Evolutionary conservation across 2,113 vertebrate genomes (phyloP), one percentile per base, ranked within the genome.

Genomic region (Pogonocichla stellata): DNA sequence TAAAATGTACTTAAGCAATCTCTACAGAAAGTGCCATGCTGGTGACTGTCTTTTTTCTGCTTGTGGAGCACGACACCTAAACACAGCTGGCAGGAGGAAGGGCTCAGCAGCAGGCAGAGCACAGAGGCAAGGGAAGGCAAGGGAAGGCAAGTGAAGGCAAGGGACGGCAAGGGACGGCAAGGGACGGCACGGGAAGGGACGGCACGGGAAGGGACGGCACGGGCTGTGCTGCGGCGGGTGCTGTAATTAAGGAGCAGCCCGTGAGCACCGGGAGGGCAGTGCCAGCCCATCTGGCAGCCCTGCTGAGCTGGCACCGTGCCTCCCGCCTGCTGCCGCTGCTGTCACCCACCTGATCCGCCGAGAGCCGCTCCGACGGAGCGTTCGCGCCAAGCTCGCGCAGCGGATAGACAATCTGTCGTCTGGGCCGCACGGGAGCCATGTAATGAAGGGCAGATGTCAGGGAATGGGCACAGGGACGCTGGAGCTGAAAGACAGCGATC

Each of bases 391-490:
- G 99, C 98, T 99, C 98, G 98, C 98, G 97, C 98, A 99, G 98
- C 58, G 99, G 99, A 98, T 98, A 99, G 98, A 98, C 97, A 98
- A 99, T 99, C 98, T 99, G 99, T 94, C 98, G 98, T 96, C 99
- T 98, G 6, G 98, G 99, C 87, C 98, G 98, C 97, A 99, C 98
- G n/a, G 99, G 99, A 96, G 99, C 98, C 89, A 98, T 98, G 94
- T 97, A 98, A 98, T 98, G 97, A 96, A 99, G 98, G 97, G 98
- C 97, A 92, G 97, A 98, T 94, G 98, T 98, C 98, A 99, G 98
- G 78, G 98, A 98, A 97, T 98, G 98, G 97, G 98, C 93, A 90
- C 94, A 95, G 97, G 98, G 98, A 96, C 91, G 97, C 98, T 99
- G 98, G 57, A 97, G 94, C 97, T 98, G 97, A 97, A 97, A 95